Evolutionary conservation across 2,113 vertebrate genomes (phyloP).

Genomic region (Macroglossus sobrinus): DNA sequence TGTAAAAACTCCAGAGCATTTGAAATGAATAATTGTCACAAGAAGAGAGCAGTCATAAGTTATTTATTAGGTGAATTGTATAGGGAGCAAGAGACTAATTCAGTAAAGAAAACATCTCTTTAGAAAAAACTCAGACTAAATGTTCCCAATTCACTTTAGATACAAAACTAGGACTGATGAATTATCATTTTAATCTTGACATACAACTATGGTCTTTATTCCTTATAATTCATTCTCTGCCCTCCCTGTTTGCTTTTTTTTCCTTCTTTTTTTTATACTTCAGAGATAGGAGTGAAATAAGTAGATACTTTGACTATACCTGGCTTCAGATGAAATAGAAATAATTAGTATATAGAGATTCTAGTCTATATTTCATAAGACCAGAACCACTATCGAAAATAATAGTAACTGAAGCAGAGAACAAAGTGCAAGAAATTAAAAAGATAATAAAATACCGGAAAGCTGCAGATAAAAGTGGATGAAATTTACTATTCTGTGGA

Average conservation of each 20-base stretch:
- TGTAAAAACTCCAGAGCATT: neutral
- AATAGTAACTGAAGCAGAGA: neutral
- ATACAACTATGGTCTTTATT: neutral
- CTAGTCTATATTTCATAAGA: neutral
- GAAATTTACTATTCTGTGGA: neutral
- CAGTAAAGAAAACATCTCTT: neutral
- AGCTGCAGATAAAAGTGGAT: neutral
- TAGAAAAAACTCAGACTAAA: neutral
- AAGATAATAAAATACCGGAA: neutral
- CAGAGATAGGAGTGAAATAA: neutral
- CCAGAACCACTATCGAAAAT: neutral
- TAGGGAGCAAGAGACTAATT: neutral
- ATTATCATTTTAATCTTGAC: conserved; percentile 6
- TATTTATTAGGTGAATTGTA: neutral
- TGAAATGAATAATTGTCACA: neutral
- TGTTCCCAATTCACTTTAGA: neutral
- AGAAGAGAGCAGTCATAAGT: neutral
- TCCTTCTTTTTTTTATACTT: neutral
- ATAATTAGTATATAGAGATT: neutral
- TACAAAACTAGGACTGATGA: neutral
- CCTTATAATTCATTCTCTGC: neutral
- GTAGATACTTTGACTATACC: neutral
- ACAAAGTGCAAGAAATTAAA: neutral
- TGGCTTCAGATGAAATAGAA: neutral
- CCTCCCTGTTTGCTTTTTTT: too few relatives aligned